These are phyloP conservation scores for Centroberyx gerrardi DNA, from an alignment of 2,797 vertebrate genomes.

Conservation along the genomic window DNA sequence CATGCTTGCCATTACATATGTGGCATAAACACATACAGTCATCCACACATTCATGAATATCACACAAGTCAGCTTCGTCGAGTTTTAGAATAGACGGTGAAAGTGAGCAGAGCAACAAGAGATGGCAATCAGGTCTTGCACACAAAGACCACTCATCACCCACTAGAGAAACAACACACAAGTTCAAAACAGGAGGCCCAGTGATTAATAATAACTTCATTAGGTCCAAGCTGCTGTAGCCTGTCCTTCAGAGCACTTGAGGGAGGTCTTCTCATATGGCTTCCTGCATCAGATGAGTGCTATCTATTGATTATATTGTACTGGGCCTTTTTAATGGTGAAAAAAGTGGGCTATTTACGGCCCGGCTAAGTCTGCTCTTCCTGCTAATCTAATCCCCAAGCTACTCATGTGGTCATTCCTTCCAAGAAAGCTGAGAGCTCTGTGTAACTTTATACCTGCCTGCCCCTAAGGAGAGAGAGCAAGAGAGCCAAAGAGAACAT, in stretches of 20 bases:
- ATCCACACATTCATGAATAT: conserved; percentile 8
- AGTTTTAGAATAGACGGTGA: conserved; percentile 28
- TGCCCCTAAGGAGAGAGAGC: conserved; percentile 80
- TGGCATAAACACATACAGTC: conserved; percentile 15
- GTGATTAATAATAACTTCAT: conserved; percentile 88
- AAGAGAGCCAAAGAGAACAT: conserved; percentile 65
- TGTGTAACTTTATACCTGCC: conserved; percentile 87
- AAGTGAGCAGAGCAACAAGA: conserved; percentile 42
- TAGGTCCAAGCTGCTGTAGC: conserved; percentile 81
- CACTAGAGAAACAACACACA: conserved; percentile 82
- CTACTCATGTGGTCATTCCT: conserved; percentile 88
- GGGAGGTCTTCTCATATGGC: conserved; percentile 84
- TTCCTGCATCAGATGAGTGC: conserved; percentile 86
- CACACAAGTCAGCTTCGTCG: conserved; percentile 25
- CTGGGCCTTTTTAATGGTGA: conserved; percentile 86
- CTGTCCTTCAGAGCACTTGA: conserved; percentile 86
- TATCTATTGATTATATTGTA: conserved; percentile 87
- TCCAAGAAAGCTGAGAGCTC: conserved; percentile 88
- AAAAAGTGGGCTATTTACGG: conserved; percentile 88
- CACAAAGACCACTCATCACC: conserved; percentile 79
- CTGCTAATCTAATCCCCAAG: conserved; percentile 89
- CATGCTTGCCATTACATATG: neutral
- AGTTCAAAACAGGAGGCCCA: conserved; percentile 81
- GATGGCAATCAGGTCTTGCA: conserved; percentile 56
- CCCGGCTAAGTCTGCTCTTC: conserved; percentile 86